phyloP scores from a whole-genome alignment of 2,888 invertebrate genomes.

The Eudemis profundana region DNA sequence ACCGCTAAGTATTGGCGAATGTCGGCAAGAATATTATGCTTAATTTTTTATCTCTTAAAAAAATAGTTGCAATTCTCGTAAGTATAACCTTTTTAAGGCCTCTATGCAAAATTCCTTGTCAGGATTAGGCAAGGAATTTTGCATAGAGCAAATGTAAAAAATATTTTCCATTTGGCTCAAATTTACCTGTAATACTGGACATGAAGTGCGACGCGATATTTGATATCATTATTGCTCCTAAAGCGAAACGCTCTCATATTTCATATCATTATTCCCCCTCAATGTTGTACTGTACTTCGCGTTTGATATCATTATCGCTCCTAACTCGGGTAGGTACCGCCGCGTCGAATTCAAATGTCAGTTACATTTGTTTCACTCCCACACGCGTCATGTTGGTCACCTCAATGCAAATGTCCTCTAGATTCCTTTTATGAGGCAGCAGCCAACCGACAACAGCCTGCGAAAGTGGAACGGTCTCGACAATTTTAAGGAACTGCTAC shows the following conservation, averaged over 20 bases:
- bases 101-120: too few relatives aligned
- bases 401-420: constrained; percentile 67
- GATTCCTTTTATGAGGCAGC: constrained; percentile 59
- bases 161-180: neutral
- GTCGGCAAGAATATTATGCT: too few relatives aligned
- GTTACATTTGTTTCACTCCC: constrained; percentile 59
- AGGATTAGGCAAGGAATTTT: too few relatives aligned
- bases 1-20: too few relatives aligned
- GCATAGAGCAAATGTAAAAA: neutral
- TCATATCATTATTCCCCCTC: constrained; percentile 1
- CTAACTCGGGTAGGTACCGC: neutral
- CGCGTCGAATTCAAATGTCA: constrained; percentile 39
- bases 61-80: too few relatives aligned
- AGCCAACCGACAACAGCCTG: constrained; percentile 42
- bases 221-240: neutral
- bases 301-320: constrained; percentile 7
- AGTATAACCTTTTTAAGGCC: too few relatives aligned
- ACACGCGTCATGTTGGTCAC: constrained; percentile 63
- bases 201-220: neutral
- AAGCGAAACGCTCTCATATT: neutral
- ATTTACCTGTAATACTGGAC: neutral
- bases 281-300: neutral
- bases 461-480: constrained; percentile 60
- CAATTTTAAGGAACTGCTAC: constrained; percentile 33
- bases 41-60: too few relatives aligned